Percentiles rank a stretch among this genome's conserved stretches.
These are phyloP conservation scores for Dinomys branickii DNA, from an alignment of 2,113 vertebrate species.

Conservation along the genomic window DNA sequence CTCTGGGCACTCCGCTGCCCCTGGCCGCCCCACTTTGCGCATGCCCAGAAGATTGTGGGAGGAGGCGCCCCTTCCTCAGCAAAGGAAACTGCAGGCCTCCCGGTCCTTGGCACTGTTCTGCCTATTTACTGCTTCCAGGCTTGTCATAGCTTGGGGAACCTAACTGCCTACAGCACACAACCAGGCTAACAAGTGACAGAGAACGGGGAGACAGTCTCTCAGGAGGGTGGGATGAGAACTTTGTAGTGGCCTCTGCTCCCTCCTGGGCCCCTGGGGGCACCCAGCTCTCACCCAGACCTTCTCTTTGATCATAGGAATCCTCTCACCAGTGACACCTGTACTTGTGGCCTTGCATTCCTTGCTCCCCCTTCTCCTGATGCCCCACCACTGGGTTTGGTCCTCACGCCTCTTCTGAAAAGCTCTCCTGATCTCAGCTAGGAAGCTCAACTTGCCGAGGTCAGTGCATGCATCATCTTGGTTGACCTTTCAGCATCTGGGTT, in stretches of 20 bases:
- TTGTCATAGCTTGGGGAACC: neutral
- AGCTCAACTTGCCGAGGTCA: accelerated
- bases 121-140: neutral
- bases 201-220: neutral
- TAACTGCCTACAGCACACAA: neutral
- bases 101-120: too few species aligned
- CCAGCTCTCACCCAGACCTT: neutral
- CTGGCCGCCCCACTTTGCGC: neutral
- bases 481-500: neutral
- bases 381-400: neutral
- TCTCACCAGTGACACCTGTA: neutral
- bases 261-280: accelerated
- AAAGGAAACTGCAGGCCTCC: too few species aligned
- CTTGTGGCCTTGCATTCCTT: neutral
- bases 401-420: too few species aligned
- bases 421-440: neutral
- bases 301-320: neutral
- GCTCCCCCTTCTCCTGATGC: neutral
- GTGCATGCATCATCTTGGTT: neutral
- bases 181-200: neutral
- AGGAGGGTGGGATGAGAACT: neutral
- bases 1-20: neutral
- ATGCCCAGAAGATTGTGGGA: neutral
- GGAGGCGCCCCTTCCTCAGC: neutral
- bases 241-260: neutral